Evolutionary conservation across 2,888 invertebrate genomes (phyloP).

Genomic region (Omphaloscelis lunosa): DNA sequence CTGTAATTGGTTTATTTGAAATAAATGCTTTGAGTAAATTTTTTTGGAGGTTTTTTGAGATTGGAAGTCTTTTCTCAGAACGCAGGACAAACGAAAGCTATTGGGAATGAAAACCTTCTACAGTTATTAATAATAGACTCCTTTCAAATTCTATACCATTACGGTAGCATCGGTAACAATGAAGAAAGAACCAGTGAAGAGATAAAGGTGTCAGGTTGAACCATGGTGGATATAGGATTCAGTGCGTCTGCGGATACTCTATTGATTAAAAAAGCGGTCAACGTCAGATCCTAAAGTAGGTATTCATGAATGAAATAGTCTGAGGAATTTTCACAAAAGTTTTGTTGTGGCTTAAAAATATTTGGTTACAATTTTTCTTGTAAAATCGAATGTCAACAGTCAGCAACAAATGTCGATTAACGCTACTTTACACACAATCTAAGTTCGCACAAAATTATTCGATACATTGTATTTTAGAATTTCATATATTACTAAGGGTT

Average conservation of each 20-base stretch:
- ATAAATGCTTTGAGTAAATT: no score
- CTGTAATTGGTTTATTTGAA: no score
- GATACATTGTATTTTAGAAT: no score
- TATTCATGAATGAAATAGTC: not conserved
- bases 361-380: not conserved
- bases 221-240: constrained; percentile 10
- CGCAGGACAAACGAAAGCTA: not conserved
- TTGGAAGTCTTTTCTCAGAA: not conserved
- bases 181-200: constrained; percentile 26
- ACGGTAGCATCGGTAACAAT: constrained; percentile 19
- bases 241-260: constrained; percentile 18
- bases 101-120: not conserved
- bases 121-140: constrained; percentile 4
- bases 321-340: not conserved
- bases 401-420: no score
- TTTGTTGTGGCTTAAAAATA: not conserved
- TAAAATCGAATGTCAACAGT: no score
- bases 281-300: not conserved
- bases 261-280: constrained; percentile 19
- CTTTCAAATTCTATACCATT: constrained; percentile 24
- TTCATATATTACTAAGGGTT: not conserved
- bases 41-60: no score
- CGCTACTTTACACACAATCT: no score
- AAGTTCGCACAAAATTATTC: no score
- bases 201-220: constrained; percentile 40